phyloP scores from a whole-genome alignment of 2,113 vertebrate genomes.

The Excalfactoria chinensis region DNA sequence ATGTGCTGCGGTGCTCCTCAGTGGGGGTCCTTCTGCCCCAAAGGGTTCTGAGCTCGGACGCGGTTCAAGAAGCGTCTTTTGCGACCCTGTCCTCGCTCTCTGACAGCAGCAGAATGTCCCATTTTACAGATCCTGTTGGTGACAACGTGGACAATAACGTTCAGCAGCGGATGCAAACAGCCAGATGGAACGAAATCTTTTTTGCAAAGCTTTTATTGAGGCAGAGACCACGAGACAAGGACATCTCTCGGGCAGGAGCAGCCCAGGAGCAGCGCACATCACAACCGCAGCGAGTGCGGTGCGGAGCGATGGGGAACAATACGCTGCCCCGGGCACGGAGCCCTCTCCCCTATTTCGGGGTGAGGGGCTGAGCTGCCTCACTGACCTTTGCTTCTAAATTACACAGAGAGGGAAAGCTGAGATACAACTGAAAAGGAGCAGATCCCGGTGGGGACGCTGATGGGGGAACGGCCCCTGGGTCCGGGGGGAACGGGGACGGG shows the following conservation, averaged over 20 bases:
- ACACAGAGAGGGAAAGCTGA: neutral
- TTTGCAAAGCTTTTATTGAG: neutral
- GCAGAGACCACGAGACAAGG: neutral
- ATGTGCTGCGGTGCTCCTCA: neutral
- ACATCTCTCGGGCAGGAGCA: neutral
- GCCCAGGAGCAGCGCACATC: neutral
- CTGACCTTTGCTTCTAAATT: slow-evolving; percentile 58
- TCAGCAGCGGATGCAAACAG: neutral
- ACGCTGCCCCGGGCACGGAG: neutral
- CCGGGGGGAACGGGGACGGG: neutral
- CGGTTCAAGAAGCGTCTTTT: slow-evolving; percentile 65
- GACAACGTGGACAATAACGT: neutral
- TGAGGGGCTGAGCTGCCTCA: neutral
- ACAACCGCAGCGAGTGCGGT: neutral
- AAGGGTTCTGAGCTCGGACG: neutral
- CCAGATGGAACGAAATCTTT: neutral
- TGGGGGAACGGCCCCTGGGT: too few species aligned
- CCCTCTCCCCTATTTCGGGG: slow-evolving; percentile 33
- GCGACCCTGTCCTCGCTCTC: neutral
- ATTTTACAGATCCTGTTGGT: neutral
- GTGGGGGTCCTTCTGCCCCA: neutral
- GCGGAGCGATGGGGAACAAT: neutral
- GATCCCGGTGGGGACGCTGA: too few species aligned
- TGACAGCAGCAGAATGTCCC: slow-evolving; percentile 14
- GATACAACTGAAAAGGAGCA: neutral